Percentiles rank a stretch among this genome's conserved stretches.
phyloP scores from a whole-genome alignment of 35 echinoderm and acorn worm species.

The Stichopus chloronotus region DNA sequence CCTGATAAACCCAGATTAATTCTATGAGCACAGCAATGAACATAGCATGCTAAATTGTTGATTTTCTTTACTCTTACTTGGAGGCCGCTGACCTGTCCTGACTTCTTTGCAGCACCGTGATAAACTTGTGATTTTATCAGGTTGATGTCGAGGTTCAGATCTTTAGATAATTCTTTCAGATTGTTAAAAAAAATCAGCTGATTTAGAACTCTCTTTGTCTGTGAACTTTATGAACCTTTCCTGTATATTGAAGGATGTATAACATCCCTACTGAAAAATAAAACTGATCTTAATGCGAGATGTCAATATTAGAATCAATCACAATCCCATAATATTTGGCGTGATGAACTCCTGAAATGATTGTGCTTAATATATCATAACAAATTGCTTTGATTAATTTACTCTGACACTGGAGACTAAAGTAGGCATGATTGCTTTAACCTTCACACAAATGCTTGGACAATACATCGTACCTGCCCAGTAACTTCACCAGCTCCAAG shows the following conservation, averaged over 20 bases:
- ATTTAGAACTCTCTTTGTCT: no score
- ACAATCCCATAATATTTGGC: background rate
- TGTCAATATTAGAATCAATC: slow-evolving; percentile 13
- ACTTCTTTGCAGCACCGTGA: no score
- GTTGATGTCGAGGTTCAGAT: slow-evolving; percentile 9
- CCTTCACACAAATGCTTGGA: slow-evolving; percentile 15
- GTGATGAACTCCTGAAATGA: background rate
- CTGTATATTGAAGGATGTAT: no score
- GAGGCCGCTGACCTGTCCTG: background rate
- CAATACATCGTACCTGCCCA: background rate
- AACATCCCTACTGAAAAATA: no score
- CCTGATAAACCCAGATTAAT: slow-evolving; percentile 1
- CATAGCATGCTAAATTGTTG: slow-evolving; percentile 13
- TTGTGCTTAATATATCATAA: no score
- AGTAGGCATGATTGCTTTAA: no score
- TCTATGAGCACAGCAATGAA: background rate
- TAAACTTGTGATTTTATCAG: no score
- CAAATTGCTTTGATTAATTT: no score
- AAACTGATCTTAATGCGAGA: background rate
- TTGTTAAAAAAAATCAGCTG: background rate
- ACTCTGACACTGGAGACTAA: no score
- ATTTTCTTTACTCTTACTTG: background rate
- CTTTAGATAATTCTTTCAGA: background rate
- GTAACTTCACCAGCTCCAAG: background rate
- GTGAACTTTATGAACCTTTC: no score